Base-by-base conservation (phyloP, 2,113 vertebrate genomes). In the Aspiorhynchus laticeps region DNA sequence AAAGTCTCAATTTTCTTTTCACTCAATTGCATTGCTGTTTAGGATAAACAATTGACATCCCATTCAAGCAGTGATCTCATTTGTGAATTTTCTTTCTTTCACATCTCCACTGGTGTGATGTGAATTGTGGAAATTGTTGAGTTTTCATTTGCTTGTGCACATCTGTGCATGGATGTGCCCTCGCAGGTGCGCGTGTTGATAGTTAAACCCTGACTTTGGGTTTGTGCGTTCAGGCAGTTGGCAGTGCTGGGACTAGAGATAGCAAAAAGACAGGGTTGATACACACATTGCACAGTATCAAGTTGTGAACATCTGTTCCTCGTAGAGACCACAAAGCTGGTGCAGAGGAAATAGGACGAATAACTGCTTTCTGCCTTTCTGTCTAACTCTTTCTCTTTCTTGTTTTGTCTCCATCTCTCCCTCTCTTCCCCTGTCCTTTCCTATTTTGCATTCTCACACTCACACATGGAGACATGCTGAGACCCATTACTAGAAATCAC, bases 251-350 rank as follows among this genome's bases (percentile, higher is more conserved):
- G 91, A 91, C 90, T 90, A 90, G 89, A 95, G 94, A 95, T 96
- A 95, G 94, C 87, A 91, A 90, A 90, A 53, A 77, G 91, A 93
- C 93, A 93, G 91, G 91, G 93, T 93, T 93, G 94, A 94, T 85
- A n/a, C n/a, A n/a, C n/a, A n/a, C n/a, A n/a, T n/a, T n/a, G 91
- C 87, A 89, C 94, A 92, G 93, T 94, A 95, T 96, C 94, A 93
- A 95, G 93, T 93, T 93, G 91, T 94, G 94, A 96, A 96, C 95
- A 95, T 95, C 95, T 95, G 95, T 95, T 96, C 91, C 93, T 93
- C 92, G 91, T 93, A 93, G 93, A 95, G 94, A 95, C 95, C 94
- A 89, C 95, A 95, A 92, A 93, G 90, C 94, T 93, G 91, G 90
- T 94, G 92, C 90, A 92, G 92, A 93, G 93, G 93, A 95, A 95